Conservation (phyloP, 2,113 vertebrate species). For the Chrysochloris asiatica region DNA sequence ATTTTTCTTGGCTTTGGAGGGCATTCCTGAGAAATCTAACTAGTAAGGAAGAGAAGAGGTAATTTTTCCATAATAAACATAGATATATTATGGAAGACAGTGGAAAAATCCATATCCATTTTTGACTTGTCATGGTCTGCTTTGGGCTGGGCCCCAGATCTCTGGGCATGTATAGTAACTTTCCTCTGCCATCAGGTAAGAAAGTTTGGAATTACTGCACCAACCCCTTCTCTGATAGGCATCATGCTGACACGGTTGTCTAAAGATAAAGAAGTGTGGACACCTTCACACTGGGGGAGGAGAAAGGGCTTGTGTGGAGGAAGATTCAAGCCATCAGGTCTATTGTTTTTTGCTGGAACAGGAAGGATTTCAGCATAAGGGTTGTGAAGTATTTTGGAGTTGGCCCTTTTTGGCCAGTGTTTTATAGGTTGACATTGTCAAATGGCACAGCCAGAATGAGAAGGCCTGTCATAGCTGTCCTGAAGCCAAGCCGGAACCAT, state of each 20-base stretch:
- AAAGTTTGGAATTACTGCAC: background rate
- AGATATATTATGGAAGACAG: background rate
- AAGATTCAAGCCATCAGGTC: background rate
- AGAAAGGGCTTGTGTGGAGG: background rate
- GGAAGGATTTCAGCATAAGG: background rate
- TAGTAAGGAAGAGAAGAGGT: background rate
- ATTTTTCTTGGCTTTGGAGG: background rate
- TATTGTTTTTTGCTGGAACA: background rate
- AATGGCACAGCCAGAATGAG: conserved; percentile 1
- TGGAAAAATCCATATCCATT: background rate
- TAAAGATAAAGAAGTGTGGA: background rate
- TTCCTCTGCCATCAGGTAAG: background rate
- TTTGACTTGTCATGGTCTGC: background rate
- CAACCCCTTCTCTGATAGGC: background rate
- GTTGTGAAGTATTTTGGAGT: background rate
- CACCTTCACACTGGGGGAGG: too few relatives aligned
- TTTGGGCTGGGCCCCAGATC: background rate
- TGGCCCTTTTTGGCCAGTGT: background rate
- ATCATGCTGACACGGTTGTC: background rate
- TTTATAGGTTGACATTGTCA: conserved; percentile 53
- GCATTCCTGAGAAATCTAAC: background rate
- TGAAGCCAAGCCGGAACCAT: conserved; percentile 52
- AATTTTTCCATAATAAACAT: background rate
- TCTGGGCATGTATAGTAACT: background rate
- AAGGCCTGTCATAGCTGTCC: background rate